These are phyloP conservation scores for Sardina pilchardus DNA, from an alignment of 2,113 vertebrate species.

Conservation along the genomic window DNA sequence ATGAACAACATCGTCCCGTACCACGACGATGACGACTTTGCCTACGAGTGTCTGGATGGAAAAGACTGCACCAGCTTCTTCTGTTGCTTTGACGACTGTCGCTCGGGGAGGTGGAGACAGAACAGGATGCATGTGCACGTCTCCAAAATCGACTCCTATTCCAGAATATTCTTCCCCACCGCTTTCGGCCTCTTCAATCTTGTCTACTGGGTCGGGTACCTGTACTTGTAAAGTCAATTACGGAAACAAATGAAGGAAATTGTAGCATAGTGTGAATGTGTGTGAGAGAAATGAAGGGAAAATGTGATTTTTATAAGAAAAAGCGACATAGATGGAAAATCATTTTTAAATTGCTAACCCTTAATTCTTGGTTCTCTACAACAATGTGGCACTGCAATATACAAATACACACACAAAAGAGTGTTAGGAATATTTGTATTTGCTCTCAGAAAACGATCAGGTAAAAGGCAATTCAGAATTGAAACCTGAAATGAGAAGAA, in stretches of 20 bases:
- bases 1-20: slow-evolving; percentile 86
- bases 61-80: slow-evolving; percentile 96
- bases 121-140: slow-evolving; percentile 94
- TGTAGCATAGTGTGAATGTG: not conserved
- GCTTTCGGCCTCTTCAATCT: slow-evolving; percentile 95
- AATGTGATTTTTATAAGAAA: slow-evolving; percentile 25
- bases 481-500: not conserved
- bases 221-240: slow-evolving; percentile 80
- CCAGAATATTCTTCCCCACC: slow-evolving; percentile 94
- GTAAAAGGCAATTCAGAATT: not conserved
- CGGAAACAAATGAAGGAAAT: slow-evolving; percentile 20
- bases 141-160: slow-evolving; percentile 94
- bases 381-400: not conserved
- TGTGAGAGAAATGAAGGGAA: slow-evolving; percentile 15
- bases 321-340: slow-evolving; percentile 4
- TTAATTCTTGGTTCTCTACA: slow-evolving; percentile 16
- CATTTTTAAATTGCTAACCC: slow-evolving; percentile 37
- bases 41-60: slow-evolving; percentile 91
- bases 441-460: not conserved
- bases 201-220: slow-evolving; percentile 95
- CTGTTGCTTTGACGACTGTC: slow-evolving; percentile 95
- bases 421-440: not conserved
- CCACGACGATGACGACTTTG: slow-evolving; percentile 80
- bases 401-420: not conserved
- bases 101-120: slow-evolving; percentile 89